Conservation (phyloP, 2,113 vertebrate species). For the Laticauda laticaudata region DNA sequence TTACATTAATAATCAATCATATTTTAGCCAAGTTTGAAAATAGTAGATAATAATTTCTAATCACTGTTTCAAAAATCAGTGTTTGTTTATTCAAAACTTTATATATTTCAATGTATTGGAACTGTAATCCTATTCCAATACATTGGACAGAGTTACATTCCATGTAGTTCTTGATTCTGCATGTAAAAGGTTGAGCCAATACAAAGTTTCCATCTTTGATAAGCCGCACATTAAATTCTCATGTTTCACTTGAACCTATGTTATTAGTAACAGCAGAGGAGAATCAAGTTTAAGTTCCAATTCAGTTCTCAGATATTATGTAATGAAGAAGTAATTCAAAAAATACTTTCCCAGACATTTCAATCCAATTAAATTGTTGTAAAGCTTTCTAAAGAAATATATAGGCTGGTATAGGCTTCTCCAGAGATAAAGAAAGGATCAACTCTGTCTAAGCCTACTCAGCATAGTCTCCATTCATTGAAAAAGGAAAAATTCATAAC, state of each 20-base stretch:
- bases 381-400: neutral
- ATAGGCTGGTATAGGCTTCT: neutral
- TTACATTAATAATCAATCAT: constrained; percentile 33
- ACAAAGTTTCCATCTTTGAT: neutral
- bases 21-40: neutral
- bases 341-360: neutral
- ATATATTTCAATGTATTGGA: constrained; percentile 6
- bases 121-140: constrained; percentile 18
- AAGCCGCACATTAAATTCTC: neutral
- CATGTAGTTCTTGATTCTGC: neutral
- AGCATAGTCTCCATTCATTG: neutral
- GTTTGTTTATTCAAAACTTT: neutral
- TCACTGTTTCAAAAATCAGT: constrained; percentile 21
- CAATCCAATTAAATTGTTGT: neutral
- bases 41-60: neutral
- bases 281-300: neutral
- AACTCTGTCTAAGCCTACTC: neutral
- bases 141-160: constrained; percentile 9
- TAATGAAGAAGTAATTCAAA: neutral
- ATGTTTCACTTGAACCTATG: neutral
- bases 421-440: neutral
- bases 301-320: neutral
- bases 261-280: neutral
- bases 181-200: neutral
- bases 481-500: neutral